These are phyloP conservation scores for Callorhinus ursinus DNA, from an alignment of 2,113 vertebrate species.

Conservation along the genomic window DNA sequence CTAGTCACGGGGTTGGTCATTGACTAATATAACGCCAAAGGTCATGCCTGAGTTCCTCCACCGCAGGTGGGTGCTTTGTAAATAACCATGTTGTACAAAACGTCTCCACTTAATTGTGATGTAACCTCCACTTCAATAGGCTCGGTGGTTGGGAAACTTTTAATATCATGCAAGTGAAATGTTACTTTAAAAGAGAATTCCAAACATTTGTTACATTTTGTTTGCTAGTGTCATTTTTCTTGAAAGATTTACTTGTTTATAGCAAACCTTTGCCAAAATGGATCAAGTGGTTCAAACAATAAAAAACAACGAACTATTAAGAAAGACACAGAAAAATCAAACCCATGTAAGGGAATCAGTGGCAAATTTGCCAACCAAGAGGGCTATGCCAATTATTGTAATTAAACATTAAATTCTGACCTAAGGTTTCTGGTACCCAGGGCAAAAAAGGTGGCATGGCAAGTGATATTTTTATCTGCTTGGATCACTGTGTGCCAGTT, in stretches of 20 bases:
- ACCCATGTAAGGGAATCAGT: neutral
- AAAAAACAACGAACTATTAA: neutral
- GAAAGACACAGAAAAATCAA: conserved; percentile 30
- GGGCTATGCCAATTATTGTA: neutral
- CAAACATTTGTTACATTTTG: neutral
- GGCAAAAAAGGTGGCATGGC: neutral
- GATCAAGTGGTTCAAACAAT: neutral
- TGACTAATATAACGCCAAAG: neutral
- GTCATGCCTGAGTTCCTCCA: neutral
- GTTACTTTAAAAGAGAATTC: conserved; percentile 31
- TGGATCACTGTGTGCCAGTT: neutral
- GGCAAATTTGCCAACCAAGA: neutral
- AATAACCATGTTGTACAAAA: neutral
- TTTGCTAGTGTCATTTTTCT: conserved; percentile 32
- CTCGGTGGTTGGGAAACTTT: neutral
- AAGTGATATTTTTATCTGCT: neutral
- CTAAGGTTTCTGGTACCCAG: neutral
- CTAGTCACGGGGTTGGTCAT: neutral
- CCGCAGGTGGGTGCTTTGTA: neutral
- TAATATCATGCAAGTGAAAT: neutral
- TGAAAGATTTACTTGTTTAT: neutral
- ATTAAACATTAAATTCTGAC: conserved; percentile 22
- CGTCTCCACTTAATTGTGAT: neutral
- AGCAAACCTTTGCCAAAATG: neutral
- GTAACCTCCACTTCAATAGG: neutral